A percentile compares a stretch with the other conserved stretches of the same genome.
These are phyloP conservation scores for Drosophila robusta DNA, from an alignment of 2,888 invertebrate species.

Conservation along the genomic window DNA sequence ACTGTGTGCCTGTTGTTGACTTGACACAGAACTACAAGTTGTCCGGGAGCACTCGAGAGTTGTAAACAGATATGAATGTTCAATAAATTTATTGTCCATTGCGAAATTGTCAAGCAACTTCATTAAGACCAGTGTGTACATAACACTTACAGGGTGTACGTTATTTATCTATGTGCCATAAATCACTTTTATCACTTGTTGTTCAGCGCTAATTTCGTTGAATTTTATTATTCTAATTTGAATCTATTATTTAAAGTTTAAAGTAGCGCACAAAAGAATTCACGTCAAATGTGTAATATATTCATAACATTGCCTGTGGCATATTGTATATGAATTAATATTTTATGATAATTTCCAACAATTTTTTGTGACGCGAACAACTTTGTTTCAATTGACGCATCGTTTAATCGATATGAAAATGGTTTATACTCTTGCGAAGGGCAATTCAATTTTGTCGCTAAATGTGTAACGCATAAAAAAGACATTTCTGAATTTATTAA, in stretches of 20 bases:
- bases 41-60: constrained; percentile 15
- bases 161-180: background rate
- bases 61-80: constrained; percentile 26
- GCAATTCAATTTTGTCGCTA: background rate
- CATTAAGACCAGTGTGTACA: background rate
- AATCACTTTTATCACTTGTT: background rate
- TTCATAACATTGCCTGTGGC: constrained; percentile 23
- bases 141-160: constrained; percentile 7
- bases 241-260: constrained; percentile 3
- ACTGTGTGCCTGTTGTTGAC: background rate
- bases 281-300: constrained; percentile 33
- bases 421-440: background rate
- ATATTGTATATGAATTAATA: constrained; percentile 25
- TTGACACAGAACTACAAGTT: constrained; percentile 23
- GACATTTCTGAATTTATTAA: too few species aligned
- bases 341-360: constrained; percentile 28
- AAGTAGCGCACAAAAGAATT: constrained; percentile 11
- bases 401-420: constrained; percentile 20
- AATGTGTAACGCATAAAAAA: too few species aligned
- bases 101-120: constrained; percentile 30
- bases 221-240: constrained; percentile 24
- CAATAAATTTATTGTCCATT: constrained; percentile 31
- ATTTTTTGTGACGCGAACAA: constrained; percentile 21
- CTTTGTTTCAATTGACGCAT: constrained; percentile 37
- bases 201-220: constrained; percentile 23